A percentile compares a stretch with the other conserved stretches of the same genome.
Evolutionary conservation across 2,797 vertebrate species (phyloP).

Genomic region (Tadarida brasiliensis): DNA sequence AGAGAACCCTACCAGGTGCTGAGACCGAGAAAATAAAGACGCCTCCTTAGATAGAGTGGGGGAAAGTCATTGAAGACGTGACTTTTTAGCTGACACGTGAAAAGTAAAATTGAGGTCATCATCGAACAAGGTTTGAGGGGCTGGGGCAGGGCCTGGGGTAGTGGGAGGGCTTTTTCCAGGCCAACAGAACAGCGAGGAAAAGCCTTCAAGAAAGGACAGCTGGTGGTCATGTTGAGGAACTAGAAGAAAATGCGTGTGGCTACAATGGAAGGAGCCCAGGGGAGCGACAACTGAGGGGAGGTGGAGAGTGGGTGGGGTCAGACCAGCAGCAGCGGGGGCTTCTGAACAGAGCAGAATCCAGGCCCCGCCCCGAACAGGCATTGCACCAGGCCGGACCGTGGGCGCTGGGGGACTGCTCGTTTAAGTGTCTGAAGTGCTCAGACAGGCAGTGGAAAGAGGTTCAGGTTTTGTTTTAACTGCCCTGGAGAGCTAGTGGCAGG

Average conservation of each 20-base stretch:
- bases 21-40: not conserved
- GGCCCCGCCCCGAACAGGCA: too few relatives aligned
- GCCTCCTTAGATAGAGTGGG: not conserved
- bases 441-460: not conserved
- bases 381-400: too few relatives aligned
- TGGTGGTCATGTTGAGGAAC: not conserved
- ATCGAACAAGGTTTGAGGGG: not conserved
- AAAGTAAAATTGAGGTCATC: not conserved
- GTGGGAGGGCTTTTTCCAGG: not conserved
- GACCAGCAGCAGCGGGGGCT: not conserved
- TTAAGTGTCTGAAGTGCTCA: not conserved
- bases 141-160: accelerated
- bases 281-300: not conserved
- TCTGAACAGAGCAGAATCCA: not conserved
- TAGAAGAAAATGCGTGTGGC: not conserved
- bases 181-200: not conserved
- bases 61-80: not conserved
- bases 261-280: too few relatives aligned
- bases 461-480: not conserved
- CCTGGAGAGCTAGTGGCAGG: not conserved
- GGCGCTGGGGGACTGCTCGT: accelerated
- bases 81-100: not conserved
- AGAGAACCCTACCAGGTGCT: not conserved
- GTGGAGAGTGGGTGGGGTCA: not conserved
- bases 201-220: not conserved